These are phyloP conservation scores for Poecilia velifera DNA, from an alignment of 2,797 vertebrate species.

Conservation along the genomic window DNA sequence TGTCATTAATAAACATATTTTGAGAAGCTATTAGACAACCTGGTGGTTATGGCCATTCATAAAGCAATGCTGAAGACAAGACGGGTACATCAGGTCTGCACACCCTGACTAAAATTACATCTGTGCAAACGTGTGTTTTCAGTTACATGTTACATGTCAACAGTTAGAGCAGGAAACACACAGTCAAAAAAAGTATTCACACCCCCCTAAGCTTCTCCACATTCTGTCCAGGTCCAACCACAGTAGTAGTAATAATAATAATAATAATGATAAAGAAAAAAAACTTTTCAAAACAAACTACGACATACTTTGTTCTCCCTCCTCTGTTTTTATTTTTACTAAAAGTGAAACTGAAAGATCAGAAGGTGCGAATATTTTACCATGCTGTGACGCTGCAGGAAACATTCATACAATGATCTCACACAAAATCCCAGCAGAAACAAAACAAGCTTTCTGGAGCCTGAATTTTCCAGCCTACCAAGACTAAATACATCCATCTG, in stretches of 20 bases:
- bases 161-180: not conserved
- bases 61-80: not conserved
- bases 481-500: not conserved
- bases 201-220: not conserved
- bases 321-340: not conserved
- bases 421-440: not conserved
- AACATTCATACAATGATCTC: not conserved
- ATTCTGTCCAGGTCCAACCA: not conserved
- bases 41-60: not conserved
- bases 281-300: not conserved
- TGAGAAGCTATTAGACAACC: not conserved
- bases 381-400: not conserved
- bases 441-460: not conserved
- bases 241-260: not conserved
- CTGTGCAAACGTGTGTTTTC: conserved; percentile 8
- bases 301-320: not conserved
- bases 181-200: not conserved
- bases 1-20: not conserved
- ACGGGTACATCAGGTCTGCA: not conserved
- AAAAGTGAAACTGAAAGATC: not conserved
- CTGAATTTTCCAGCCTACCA: not conserved
- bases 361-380: not conserved
- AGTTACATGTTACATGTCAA: not conserved
- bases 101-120: not conserved
- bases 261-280: not conserved